These are phyloP conservation scores for Neosalanx taihuensis DNA, from an alignment of 2,797 vertebrate genomes.

Conservation along the genomic window DNA sequence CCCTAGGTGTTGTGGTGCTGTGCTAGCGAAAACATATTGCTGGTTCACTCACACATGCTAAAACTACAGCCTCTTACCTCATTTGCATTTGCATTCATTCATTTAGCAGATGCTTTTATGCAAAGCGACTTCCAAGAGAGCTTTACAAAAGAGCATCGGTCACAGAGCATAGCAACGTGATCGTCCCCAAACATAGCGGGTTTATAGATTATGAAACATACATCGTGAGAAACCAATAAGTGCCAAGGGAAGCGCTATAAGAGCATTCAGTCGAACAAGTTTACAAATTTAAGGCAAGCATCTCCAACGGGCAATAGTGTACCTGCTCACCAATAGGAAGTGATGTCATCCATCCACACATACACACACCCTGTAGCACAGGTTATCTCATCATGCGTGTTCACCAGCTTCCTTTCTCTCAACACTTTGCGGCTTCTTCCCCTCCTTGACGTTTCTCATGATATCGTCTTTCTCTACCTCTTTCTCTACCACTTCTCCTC, in stretches of 20 bases:
- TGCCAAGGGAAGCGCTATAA: no score
- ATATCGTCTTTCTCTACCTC: not conserved
- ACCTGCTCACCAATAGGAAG: slow-evolving; percentile 54
- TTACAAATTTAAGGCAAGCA: no score
- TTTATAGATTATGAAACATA: no score
- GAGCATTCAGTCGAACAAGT: no score
- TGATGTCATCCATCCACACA: slow-evolving; percentile 46
- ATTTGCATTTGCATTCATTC: no score
- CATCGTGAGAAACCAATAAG: no score
- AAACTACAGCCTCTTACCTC: slow-evolving; percentile 58
- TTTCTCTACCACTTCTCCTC: not conserved
- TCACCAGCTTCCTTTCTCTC: not conserved
- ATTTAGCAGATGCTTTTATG: no score
- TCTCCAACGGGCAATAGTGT: no score
- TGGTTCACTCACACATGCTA: not conserved
- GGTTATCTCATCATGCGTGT: not conserved
- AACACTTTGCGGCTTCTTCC: not conserved
- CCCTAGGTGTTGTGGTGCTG: not conserved
- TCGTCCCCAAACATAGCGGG: no score
- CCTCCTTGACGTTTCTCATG: not conserved
- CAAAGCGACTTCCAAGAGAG: no score
- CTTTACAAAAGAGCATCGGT: no score
- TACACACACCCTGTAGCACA: not conserved
- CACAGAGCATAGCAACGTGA: no score
- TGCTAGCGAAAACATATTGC: not conserved